Evolutionary conservation across 1,140 invertebrate genomes (phyloP).

Genomic region (Cylas formicarius): DNA sequence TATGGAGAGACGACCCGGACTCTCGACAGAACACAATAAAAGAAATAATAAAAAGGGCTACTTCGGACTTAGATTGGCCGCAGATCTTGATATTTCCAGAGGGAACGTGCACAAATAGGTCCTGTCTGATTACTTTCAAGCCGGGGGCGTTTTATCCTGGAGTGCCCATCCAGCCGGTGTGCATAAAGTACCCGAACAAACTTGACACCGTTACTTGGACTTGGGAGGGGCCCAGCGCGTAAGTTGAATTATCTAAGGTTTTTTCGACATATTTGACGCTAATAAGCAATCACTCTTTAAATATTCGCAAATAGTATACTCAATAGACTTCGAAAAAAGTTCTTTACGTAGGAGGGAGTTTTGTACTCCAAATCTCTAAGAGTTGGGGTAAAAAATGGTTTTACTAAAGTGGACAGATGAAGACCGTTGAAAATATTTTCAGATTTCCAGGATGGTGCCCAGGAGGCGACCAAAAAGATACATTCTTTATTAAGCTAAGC

Average conservation of each 20-base stretch:
- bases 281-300: too few species aligned
- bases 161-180: slow-evolving; percentile 89
- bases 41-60: slow-evolving; percentile 80
- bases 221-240: slow-evolving; percentile 94
- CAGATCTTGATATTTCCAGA: slow-evolving; percentile 92
- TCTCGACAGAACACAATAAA: slow-evolving; percentile 85
- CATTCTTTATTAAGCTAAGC: too few species aligned
- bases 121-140: slow-evolving; percentile 92
- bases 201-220: slow-evolving; percentile 94
- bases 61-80: slow-evolving; percentile 82
- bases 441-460: too few species aligned
- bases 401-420: too few species aligned
- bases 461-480: too few species aligned
- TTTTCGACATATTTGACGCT: too few species aligned
- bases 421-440: too few species aligned
- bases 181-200: slow-evolving; percentile 86
- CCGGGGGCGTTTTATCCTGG: slow-evolving; percentile 81
- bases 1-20: slow-evolving; percentile 85
- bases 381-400: too few species aligned
- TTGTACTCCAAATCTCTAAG: too few species aligned
- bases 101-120: slow-evolving; percentile 91
- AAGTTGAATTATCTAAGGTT: slow-evolving; percentile 46
- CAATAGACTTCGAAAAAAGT: too few species aligned
- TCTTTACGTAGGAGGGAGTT: too few species aligned
- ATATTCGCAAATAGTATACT: too few species aligned